phyloP scores from a whole-genome alignment of 1,140 invertebrate genomes.

The Aphelenchoides besseyi region DNA sequence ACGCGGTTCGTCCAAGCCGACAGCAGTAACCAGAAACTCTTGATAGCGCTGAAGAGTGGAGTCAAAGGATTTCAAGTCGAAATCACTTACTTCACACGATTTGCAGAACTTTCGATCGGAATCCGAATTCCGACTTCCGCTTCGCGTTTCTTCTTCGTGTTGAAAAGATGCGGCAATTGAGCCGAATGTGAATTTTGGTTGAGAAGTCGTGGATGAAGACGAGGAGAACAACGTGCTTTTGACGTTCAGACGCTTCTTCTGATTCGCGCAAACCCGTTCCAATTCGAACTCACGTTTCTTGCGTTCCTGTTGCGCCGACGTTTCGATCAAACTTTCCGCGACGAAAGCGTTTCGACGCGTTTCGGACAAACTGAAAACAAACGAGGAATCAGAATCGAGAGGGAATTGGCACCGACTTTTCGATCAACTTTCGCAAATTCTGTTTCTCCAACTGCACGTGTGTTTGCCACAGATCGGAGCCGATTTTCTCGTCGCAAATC shows the following conservation, averaged over 20 bases:
- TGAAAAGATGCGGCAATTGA: not conserved
- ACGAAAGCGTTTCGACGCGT: slow-evolving; percentile 10
- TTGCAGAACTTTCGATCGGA: slow-evolving; percentile 31
- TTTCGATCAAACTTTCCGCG: slow-evolving; percentile 10
- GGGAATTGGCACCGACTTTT: slow-evolving; percentile 5
- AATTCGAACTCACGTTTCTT: slow-evolving; percentile 27
- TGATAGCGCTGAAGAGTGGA: slow-evolving; percentile 17
- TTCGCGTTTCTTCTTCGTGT: not conserved
- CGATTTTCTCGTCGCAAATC: slow-evolving; percentile 32
- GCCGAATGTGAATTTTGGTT: not conserved
- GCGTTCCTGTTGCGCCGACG: not conserved
- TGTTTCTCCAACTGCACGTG: slow-evolving; percentile 25
- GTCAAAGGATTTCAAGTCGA: not conserved
- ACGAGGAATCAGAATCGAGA: not conserved
- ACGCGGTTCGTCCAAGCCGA: slow-evolving; percentile 23
- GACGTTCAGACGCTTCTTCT: slow-evolving; percentile 23
- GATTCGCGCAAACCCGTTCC: slow-evolving; percentile 23
- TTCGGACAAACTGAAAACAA: slow-evolving; percentile 23
- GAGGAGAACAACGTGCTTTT: slow-evolving; percentile 11
- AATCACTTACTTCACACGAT: slow-evolving; percentile 22
- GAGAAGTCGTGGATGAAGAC: not conserved
- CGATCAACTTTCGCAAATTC: slow-evolving; percentile 22
- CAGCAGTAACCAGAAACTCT: slow-evolving; percentile 22
- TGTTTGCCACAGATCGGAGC: not conserved
- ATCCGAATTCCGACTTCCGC: slow-evolving; percentile 8